Evolutionary conservation across 2,797 vertebrate genomes (phyloP), one percentile per base, ranked within the genome.

Genomic region (Antrozous pallidus): DNA sequence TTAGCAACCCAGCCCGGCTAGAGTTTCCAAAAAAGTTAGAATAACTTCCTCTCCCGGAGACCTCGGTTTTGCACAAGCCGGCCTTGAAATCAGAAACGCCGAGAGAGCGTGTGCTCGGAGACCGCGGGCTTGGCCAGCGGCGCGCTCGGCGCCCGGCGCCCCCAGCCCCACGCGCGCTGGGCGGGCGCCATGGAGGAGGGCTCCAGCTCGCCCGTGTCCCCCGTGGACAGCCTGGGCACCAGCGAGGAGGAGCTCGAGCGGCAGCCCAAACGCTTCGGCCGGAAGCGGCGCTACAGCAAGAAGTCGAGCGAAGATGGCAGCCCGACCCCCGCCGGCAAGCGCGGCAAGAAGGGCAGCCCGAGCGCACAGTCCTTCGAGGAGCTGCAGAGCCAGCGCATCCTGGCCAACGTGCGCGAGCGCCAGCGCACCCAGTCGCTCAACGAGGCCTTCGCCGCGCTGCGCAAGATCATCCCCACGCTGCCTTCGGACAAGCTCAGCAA

Each of bases 401-500:
- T 99, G 98, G 99, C 99, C 97, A 99, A 99, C 94, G 99, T 99
- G 97, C 98, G 99, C 95, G 99, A 99, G 98, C 98, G 99, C 47
- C 99, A 99, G 98, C 98, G 99, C 98, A 99, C 99, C 58, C 99
- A 99, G 96, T 99, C 99, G 20, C 99, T 99, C 90, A 99, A 99
- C 77, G 99, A 99, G 98, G 99, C 99, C 96, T 99, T 99, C 95
- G 98, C 99, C 0, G 97, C 99, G 94, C 96, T 99, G 98, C 98
- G 99, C 95, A 99, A 99, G 97, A 99, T 99, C 98, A 99, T 99
- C 98, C 99, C 99, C 96, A 99, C 99, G 45, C 98, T 99, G 96
- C 99, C 99, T 90, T 99, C 99, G 7, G 99, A 99, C 98, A 99
- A 99, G 97, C 99, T 99, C 92, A 99, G 99, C 98, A 99, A 99